Evolutionary conservation across 2,113 vertebrate genomes (phyloP), one percentile per base, ranked within the genome.

Genomic region (Axis porcinus): DNA sequence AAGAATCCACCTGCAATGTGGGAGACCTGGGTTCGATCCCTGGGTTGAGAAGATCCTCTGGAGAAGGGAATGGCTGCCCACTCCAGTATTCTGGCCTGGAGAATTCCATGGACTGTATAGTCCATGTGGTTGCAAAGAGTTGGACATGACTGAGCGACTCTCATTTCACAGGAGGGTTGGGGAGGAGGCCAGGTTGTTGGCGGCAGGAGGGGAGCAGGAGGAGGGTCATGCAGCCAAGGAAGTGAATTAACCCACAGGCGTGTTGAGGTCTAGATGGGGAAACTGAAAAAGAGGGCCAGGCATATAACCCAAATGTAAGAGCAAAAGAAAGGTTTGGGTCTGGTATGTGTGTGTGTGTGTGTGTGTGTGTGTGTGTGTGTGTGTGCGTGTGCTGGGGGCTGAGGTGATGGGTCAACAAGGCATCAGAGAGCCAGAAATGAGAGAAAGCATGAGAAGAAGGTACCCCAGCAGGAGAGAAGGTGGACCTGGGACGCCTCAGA

Each of bases 401-500:
- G 19, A 27, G 47, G 11, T 76, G 40, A 52, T 85, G 17, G 4
- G 13, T 89, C 89, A 15, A 81, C 45, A n/a, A 30, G 10, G 45
- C 14, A 55, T 40, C 23, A 21, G n/a, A 33, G 27, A 25, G 25
- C 54, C 40, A 52, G 96, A 89, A 82, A 79, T 36, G 11, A 83
- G 62, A 50, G 55, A 40, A 76, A 36, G 5, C 3, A 0, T 19
- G 36, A 4, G 33, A 28, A 33, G 30, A 54, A 55, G 9, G 8
- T 43, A 36, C 5, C 40, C 67, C 27, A 82, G 30, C 30, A 60
- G 47, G 79, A 67, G 64, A 79, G 45, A 79, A 91, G 6, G 36
- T 30, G 30, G 21, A 0, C 11, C 17, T 93, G 67, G 30, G 25
- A 5, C 9, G 2, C 11, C 3, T 23, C 27, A 13, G 0, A 45